Percentiles rank a stretch among this genome's conserved stretches.
phyloP scores from a whole-genome alignment of 1,140 invertebrate genomes.

The Pseudomyrmex flavicornis region DNA sequence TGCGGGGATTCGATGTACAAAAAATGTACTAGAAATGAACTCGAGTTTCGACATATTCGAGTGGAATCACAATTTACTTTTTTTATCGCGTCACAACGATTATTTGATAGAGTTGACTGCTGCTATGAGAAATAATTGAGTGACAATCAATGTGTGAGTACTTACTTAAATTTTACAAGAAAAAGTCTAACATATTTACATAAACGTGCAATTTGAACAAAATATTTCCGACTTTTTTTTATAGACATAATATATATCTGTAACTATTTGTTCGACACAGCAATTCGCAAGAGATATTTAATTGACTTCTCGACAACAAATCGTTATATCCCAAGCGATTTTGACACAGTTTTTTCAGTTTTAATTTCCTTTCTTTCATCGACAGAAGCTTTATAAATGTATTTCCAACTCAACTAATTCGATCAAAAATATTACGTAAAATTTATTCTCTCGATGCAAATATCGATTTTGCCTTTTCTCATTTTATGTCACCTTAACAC shows the following conservation, averaged over 20 bases:
- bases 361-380: neutral
- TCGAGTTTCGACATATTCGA: constrained; percentile 4
- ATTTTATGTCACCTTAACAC: neutral
- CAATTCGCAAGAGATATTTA: constrained; percentile 3
- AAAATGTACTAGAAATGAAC: constrained; percentile 22
- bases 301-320: neutral
- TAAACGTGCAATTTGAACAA: neutral
- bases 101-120: no score
- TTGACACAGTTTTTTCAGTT: neutral
- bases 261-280: neutral
- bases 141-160: constrained; percentile 66
- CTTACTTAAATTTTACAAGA: constrained; percentile 42
- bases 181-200: neutral
- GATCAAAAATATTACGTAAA: neutral
- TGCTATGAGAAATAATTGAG: constrained; percentile 66
- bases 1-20: constrained; percentile 31
- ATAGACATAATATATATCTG: neutral
- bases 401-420: neutral
- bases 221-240: constrained; percentile 7
- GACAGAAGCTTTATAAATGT: neutral
- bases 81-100: constrained; percentile 58
- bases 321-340: neutral
- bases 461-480: neutral
- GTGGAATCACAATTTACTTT: constrained; percentile 57
- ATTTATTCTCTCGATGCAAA: neutral